Percentiles rank a stretch among this genome's conserved stretches.
Evolutionary conservation across 2,888 invertebrate species (phyloP).

Genomic region (Drosophila ezoana): DNA sequence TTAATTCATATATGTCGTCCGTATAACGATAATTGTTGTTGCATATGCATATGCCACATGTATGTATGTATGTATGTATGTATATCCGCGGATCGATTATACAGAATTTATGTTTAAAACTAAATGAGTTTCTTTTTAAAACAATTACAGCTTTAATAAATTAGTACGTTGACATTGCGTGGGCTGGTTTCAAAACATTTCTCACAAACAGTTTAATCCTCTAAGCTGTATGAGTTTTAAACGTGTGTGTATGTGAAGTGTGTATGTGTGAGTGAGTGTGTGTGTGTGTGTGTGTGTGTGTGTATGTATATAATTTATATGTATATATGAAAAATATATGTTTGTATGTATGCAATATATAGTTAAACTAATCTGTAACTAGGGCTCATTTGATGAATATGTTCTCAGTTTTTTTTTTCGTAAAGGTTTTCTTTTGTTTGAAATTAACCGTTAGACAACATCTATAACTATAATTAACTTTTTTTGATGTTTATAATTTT

Average conservation of each 20-base stretch:
- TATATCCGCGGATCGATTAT: conserved; percentile 26
- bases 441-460: conserved; percentile 60
- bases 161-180: conserved; percentile 70
- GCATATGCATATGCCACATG: conserved; percentile 28
- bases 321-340: conserved; percentile 64
- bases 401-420: conserved; percentile 69
- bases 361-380: conserved; percentile 80
- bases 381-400: conserved; percentile 80
- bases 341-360: conserved; percentile 60
- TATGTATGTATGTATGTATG: conserved; percentile 1
- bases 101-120: conserved; percentile 42
- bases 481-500: conserved; percentile 56
- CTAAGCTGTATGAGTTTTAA: conserved; percentile 28
- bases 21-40: conserved; percentile 19
- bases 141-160: conserved; percentile 56
- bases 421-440: conserved; percentile 47
- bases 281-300: conserved; percentile 29
- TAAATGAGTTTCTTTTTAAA: conserved; percentile 49
- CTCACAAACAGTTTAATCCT: conserved; percentile 45
- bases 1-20: conserved; percentile 6
- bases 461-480: conserved; percentile 55
- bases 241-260: conserved; percentile 29
- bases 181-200: conserved; percentile 66
- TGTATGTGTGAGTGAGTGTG: conserved; percentile 42
- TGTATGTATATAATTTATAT: conserved; percentile 42